phyloP scores from a whole-genome alignment of 2,797 vertebrate genomes.

The Poeciliopsis paucimaculata region DNA sequence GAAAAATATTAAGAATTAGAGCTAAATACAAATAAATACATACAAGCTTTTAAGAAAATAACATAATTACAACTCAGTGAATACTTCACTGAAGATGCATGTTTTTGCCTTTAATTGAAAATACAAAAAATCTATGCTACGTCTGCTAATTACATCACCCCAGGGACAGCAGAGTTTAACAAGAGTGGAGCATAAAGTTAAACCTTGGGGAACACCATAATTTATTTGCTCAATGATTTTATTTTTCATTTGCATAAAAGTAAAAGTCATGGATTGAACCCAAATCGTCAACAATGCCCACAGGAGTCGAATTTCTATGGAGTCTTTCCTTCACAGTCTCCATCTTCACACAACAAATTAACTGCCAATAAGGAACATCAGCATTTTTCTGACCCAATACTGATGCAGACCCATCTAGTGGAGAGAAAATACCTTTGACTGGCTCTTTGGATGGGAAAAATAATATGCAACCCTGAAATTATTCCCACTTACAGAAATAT shows the following conservation, averaged over 20 bases:
- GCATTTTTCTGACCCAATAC: not conserved
- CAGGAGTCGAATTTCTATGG: not conserved
- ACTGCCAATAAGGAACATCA: not conserved
- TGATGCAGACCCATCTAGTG: not conserved
- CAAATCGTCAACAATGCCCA: not conserved
- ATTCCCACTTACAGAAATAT: constrained; percentile 9
- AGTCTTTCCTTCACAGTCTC: not conserved
- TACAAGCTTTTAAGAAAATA: not conserved
- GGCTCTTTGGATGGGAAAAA: not conserved
- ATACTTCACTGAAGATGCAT: not conserved
- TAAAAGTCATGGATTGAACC: not conserved
- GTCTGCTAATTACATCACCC: not conserved
- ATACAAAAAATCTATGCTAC: not conserved
- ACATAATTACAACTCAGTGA: not conserved
- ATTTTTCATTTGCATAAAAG: not conserved
- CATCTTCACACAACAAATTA: not conserved
- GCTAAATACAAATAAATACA: not conserved
- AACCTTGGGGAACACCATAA: not conserved
- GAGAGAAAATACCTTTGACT: not conserved
- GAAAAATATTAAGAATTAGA: not conserved
- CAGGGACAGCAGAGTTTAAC: not conserved
- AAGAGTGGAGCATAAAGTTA: not conserved
- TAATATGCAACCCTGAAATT: constrained; percentile 8
- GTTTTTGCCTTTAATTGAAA: not conserved
- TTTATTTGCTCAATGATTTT: not conserved